Evolutionary conservation across 2,797 vertebrate genomes (phyloP), one percentile per base, ranked within the genome.

Genomic region (Carapus acus): DNA sequence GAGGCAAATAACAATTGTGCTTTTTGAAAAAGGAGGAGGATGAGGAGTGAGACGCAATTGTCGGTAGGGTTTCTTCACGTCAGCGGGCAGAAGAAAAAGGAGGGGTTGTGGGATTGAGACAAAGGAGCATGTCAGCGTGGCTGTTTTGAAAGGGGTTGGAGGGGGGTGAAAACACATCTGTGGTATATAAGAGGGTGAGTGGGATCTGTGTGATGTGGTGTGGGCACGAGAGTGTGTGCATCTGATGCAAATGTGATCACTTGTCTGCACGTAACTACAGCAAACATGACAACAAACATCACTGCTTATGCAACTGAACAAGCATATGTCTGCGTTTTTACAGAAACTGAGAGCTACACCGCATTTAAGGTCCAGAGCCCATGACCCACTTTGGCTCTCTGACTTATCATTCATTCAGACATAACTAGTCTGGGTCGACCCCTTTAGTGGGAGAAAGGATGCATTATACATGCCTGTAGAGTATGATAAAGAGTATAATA

Each of bases 1-100:
- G 58, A 60, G 67, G 69, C 71, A 77, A 78, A 62, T 39, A 57
- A 69, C 74, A 55, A 70, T 73, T 71, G 74, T 67, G n/a, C 59
- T 65, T 74, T 72, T 56, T 9, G 43, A 50, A 66, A 64, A 48
- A 48, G 55, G 43, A 38, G 57, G 33, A 50, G 62, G 64, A 68
- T 5, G 54, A 49, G 34, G 50, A 48, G 29, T 39, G 23, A 61
- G n/a, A n/a, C n/a, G n/a, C n/a, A n/a, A n/a, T n/a, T n/a, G n/a
- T n/a, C 58, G 65, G 71, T 71, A 57, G 64, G 41, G 51, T 62
- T 52, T 63, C 53, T 58, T 29, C 34, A 68, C 46, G 34, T 77
- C 76, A 77, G 67, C 17, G 24, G 57, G 72, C 59, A 49, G 36
- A 49, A 70, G 56, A 46, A 56, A 42, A 20, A 22, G 24, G 37